Percentiles rank a stretch among this genome's conserved stretches.
Conservation (phyloP, 2,888 invertebrate species). For the Lasioglossum vierecki region DNA sequence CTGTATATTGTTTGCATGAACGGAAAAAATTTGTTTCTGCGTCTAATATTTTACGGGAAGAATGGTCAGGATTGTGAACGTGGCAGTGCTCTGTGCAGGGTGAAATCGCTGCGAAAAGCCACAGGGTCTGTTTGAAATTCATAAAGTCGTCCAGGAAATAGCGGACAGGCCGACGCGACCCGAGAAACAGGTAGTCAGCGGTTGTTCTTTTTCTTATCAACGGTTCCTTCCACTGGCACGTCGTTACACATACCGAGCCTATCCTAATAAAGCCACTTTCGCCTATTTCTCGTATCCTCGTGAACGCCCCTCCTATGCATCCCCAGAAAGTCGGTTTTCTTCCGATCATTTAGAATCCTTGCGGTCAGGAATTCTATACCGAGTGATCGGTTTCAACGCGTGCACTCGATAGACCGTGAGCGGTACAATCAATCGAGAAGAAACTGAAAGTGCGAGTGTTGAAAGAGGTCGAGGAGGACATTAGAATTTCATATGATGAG, state of each 20-base stretch:
- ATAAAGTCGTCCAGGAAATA: conserved; percentile 43
- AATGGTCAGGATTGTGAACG: not conserved
- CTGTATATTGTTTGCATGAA: no score
- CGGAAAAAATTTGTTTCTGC: not conserved
- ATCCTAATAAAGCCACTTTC: conserved; percentile 72
- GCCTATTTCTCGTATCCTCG: conserved; percentile 46
- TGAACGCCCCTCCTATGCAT: conserved; percentile 19
- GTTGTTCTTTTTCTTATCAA: conserved; percentile 59
- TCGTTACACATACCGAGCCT: conserved; percentile 60
- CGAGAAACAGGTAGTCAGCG: conserved; percentile 55
- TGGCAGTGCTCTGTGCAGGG: conserved; percentile 3
- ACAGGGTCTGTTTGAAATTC: conserved; percentile 41
- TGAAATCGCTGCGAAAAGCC: not conserved
- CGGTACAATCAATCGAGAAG: not conserved
- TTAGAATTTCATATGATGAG: conserved; percentile 16
- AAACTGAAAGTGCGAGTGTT: conserved; percentile 1
- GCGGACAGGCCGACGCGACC: not conserved
- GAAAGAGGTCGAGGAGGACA: conserved; percentile 15
- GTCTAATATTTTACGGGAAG: not conserved
- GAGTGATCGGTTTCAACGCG: conserved; percentile 1
- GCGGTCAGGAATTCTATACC: conserved; percentile 3
- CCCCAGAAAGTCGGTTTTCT: not conserved
- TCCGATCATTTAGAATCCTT: conserved; percentile 4
- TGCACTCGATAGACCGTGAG: not conserved
- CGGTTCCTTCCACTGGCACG: conserved; percentile 72